Base-by-base conservation (phyloP, 2,888 invertebrate species). In the Diploptera punctata region DNA sequence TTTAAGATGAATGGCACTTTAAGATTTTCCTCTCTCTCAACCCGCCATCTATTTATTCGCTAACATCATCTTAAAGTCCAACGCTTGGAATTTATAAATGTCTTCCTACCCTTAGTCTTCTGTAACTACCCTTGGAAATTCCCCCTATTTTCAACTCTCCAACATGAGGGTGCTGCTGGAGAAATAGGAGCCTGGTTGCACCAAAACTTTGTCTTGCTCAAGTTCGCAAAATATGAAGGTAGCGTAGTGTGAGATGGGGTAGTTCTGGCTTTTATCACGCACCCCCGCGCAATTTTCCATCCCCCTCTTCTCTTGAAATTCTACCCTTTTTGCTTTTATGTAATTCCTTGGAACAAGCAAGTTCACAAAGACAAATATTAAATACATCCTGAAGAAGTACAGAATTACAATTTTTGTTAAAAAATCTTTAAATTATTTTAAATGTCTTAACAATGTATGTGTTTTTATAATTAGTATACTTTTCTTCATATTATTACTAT, bases 121-220 rank as follows among this genome's bases (percentile, higher is more conserved):
- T 47, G 47, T 47, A 31, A 57, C n/a, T 57, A 57, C n/a, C 57
- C 26, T n/a, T 29, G 2, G 57, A 31, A n/a, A 54, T 31, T 57
- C 29, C 31, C 57, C n/a, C n/a, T n/a, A n/a, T n/a, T 57, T 57
- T 57, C 29, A n/a, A 57, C 16, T n/a, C 13, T 4, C n/a, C n/a
- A 29, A 57, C 5, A 29, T 29, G n/a, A n/a, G n/a, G n/a, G n/a
- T n/a, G n/a, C n/a, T n/a, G n/a, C n/a, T n/a, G 9, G 4, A 1
- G 57, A n/a, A 5, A 29, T 1, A 24, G 1, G 57, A 26, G 2
- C 29, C n/a, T n/a, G 65, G 7, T 44, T 44, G 43, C 21, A 4
- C 65, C 43, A 47, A 29, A 65, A 65, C 65, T 65, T 65, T 47
- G 65, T 65, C 65, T 65, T 65, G 16, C 44, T 65, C 65, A 26